A percentile compares a stretch with the other conserved stretches of the same genome.
Conservation (phyloP, 2,888 invertebrate genomes). For the Volucella inanis region DNA sequence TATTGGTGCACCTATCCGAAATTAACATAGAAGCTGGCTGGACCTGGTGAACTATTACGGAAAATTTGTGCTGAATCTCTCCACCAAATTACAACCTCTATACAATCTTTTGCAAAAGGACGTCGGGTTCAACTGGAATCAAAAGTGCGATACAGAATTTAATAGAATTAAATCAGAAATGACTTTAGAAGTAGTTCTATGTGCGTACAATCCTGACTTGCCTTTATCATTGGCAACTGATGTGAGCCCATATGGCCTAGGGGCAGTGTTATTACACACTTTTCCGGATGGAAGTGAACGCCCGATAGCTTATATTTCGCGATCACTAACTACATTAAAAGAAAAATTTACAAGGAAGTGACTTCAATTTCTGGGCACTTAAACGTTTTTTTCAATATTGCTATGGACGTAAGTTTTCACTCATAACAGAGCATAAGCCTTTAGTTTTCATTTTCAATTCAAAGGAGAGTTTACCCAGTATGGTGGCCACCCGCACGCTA, state of each 20-base stretch:
- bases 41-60: no score
- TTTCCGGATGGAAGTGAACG: constrained; percentile 4
- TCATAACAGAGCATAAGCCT: constrained; percentile 38
- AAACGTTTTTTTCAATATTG: constrained; percentile 39
- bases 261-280: no score
- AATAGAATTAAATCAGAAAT: constrained; percentile 72
- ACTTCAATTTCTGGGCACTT: constrained; percentile 46
- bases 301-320: constrained; percentile 50
- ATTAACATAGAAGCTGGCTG: no score
- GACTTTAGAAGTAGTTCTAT: constrained; percentile 60
- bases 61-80: no score
- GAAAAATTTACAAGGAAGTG: constrained; percentile 53
- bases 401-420: constrained; percentile 45
- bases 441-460: constrained; percentile 40
- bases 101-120: no score
- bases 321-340: constrained; percentile 27
- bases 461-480: constrained; percentile 22
- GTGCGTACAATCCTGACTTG: constrained; percentile 50
- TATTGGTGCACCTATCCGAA: no score
- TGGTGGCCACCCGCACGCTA: no score
- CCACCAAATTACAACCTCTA: no score
- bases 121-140: no score
- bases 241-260: constrained; percentile 59
- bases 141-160: constrained; percentile 73
- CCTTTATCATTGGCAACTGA: constrained; percentile 72